Evolutionary conservation across 2,888 invertebrate species (phyloP), one percentile per base, ranked within the genome.

Genomic region (Bellardia bayeri): DNA sequence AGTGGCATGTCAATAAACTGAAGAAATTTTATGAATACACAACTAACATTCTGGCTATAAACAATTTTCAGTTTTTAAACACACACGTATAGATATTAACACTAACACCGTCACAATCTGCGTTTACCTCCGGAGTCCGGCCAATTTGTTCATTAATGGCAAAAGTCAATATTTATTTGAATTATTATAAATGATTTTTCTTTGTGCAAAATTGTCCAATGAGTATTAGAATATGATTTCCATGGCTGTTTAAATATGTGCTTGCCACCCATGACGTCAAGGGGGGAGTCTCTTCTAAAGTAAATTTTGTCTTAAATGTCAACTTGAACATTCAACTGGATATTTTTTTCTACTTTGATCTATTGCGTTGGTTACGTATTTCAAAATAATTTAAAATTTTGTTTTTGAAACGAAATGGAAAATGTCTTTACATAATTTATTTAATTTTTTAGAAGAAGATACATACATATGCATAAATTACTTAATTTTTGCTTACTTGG

Each of bases 141-240:
- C 54, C 54, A 56, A 56, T 56, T 23, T 56, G 16, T 23, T 56
- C 16, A 23, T 9, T 23, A 56, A 56, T 23, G 9, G 16, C 7
- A 23, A 23, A 23, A 51, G 23, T 56, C 23, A 56, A 56, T 56
- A 56, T 56, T 23, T 23, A 56, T 56, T 23, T 56, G 56, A 56
- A 56, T 23, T 56, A 56, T 56, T 56, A 56, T 23, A 56, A 23
- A 56, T 56, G 56, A 56, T 56, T 56, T 56, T 56, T 16, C 56
- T 23, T 56, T 23, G 16, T 23, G 51, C 14, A 13, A 54, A 54
- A 54, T 54, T 7, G 23, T 8, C 56, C 14, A 51, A 51, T 51
- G 11, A 51, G 14, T 51, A 5, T 14, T 13, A 49, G 49, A 49
- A 49, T 49, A 49, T 49, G 13, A 3, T 49, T 49, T 49, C 49